A percentile compares a stretch with the other conserved stretches of the same genome.
Conservation (phyloP, 2,113 vertebrate species). For the Gadus chalcogrammus region DNA sequence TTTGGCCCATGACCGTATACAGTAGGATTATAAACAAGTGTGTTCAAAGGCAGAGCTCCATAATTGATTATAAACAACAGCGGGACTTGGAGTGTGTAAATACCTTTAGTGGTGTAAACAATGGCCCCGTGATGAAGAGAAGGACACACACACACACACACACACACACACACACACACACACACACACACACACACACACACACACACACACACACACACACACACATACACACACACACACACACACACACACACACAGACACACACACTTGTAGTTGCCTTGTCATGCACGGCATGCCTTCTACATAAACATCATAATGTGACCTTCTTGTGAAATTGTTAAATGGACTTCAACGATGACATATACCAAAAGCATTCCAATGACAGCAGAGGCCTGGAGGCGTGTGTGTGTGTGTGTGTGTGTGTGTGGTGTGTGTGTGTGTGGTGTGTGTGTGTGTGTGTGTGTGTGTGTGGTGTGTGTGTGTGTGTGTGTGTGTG, state of each 20-base stretch:
- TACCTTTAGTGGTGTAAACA: constrained; percentile 37
- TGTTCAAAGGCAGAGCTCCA: constrained; percentile 30
- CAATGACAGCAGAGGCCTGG: no score
- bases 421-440: no score
- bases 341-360: no score
- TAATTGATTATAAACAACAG: constrained; percentile 15
- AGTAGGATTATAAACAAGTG: constrained; percentile 23
- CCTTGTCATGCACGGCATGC: no score
- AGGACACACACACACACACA: constrained; percentile 22
- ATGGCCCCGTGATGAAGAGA: constrained; percentile 16
- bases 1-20: constrained; percentile 20
- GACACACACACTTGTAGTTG: background rate
- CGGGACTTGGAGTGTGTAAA: background rate
- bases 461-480: no score
- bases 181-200: background rate
- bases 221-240: constrained; percentile 17
- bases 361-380: no score
- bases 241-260: constrained; percentile 5
- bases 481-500: no score
- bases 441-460: no score
- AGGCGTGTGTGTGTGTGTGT: no score
- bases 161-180: constrained; percentile 10
- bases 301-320: no score
- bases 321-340: no score
- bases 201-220: background rate